A percentile compares a stretch with the other conserved stretches of the same genome.
These are phyloP conservation scores for Platichthys flesus DNA, from an alignment of 2,113 vertebrate genomes.

Conservation along the genomic window DNA sequence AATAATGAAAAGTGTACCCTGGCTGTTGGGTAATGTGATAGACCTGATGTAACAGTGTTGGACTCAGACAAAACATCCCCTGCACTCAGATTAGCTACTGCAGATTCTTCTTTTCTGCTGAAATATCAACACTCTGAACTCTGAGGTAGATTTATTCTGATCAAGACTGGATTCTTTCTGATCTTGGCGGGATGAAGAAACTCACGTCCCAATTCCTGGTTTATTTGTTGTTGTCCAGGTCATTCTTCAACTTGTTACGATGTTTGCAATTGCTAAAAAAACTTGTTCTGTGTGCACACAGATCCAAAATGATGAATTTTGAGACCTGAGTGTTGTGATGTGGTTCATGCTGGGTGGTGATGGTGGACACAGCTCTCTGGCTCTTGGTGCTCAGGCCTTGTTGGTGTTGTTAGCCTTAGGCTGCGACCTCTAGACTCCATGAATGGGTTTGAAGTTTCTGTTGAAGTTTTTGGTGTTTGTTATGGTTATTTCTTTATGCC, in stretches of 20 bases:
- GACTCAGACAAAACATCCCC: conserved; percentile 26
- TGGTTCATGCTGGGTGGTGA: conserved; percentile 37
- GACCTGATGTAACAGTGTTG: conserved; percentile 39
- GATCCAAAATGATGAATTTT: too few species aligned
- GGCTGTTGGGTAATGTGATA: conserved; percentile 44
- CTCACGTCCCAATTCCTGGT: conserved; percentile 47
- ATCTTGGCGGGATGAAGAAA: conserved; percentile 38
- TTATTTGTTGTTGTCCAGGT: conserved; percentile 30
- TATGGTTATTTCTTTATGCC: conserved; percentile 11
- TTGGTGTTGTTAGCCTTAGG: conserved; percentile 30
- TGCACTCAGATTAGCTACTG: conserved; percentile 16
- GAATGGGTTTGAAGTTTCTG: conserved; percentile 31
- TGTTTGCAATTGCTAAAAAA: too few species aligned
- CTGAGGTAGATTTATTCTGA: conserved; percentile 61
- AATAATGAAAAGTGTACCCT: conserved; percentile 44
- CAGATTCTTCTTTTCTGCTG: conserved; percentile 61
- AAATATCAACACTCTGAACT: conserved; percentile 71
- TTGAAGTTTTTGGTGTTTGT: conserved; percentile 1
- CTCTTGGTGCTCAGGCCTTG: conserved; percentile 12
- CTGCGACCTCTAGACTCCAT: background rate
- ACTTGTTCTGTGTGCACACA: too few species aligned
- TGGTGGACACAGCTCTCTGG: conserved; percentile 43
- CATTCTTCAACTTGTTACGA: conserved; percentile 20
- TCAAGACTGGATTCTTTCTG: conserved; percentile 60
- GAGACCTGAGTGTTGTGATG: conserved; percentile 14